phyloP scores from a whole-genome alignment of 35 echinoderm and acorn worm species.

The Strongylocentrotus purpuratus region DNA sequence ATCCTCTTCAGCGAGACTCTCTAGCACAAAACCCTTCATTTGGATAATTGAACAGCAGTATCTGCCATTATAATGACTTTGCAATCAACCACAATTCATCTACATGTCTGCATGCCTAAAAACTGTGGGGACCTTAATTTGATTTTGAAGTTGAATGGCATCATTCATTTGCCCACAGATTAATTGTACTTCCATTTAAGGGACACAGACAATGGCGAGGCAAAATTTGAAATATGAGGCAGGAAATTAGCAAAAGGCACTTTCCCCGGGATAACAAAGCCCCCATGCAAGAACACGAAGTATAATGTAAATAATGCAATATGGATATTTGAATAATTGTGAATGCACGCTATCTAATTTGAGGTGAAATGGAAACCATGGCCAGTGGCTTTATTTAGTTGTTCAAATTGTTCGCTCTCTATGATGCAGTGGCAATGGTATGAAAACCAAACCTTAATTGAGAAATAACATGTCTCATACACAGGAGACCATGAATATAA shows the following conservation, averaged over 20 bases:
- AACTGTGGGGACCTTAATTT: neutral
- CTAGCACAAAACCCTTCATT: neutral
- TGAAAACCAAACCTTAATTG: neutral
- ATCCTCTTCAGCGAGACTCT: neutral
- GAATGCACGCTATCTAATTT: neutral
- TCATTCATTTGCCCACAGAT: neutral
- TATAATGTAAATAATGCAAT: neutral
- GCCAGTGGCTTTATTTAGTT: neutral
- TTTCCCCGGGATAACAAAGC: neutral
- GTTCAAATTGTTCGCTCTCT: neutral
- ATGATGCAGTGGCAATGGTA: neutral
- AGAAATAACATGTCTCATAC: neutral
- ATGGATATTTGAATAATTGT: constrained; percentile 19
- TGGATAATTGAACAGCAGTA: neutral
- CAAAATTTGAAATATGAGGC: neutral
- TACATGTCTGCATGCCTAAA: neutral
- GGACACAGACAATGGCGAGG: neutral
- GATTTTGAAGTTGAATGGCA: neutral
- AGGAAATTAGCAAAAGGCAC: neutral
- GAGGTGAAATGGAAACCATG: neutral
- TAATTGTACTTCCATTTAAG: neutral
- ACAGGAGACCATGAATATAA: neutral
- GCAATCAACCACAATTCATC: neutral
- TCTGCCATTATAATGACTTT: neutral
- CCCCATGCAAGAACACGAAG: neutral